Percentiles rank a stretch among this genome's conserved stretches.
Conservation (phyloP, 2,888 invertebrate genomes). For the Euclidia mi region DNA sequence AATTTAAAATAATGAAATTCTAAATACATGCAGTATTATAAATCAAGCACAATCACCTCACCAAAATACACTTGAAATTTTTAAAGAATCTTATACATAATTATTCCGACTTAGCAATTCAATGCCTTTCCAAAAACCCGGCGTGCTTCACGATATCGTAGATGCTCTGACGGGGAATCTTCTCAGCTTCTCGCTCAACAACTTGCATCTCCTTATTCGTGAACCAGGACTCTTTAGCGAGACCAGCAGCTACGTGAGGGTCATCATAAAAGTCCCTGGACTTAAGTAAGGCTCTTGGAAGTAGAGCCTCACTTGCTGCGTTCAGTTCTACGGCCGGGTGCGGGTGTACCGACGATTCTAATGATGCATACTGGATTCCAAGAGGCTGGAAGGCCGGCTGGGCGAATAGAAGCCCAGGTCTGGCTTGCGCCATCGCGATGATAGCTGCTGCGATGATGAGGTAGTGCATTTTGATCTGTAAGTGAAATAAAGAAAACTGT, state of each 20-base stretch:
- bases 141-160: slow-evolving; percentile 94
- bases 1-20: too few relatives aligned
- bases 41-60: too few relatives aligned
- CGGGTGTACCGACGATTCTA: slow-evolving; percentile 77
- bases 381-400: slow-evolving; percentile 78
- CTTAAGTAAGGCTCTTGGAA: slow-evolving; percentile 93
- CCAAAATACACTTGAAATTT: background rate
- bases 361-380: slow-evolving; percentile 86
- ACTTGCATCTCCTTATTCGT: slow-evolving; percentile 94
- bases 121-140: slow-evolving; percentile 89
- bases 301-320: slow-evolving; percentile 92
- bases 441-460: slow-evolving; percentile 72
- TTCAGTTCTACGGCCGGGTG: slow-evolving; percentile 94
- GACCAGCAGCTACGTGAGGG: slow-evolving; percentile 92
- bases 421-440: slow-evolving; percentile 80
- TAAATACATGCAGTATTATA: too few relatives aligned
- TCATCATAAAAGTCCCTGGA: slow-evolving; percentile 93
- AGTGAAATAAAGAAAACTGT: slow-evolving; percentile 5
- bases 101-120: slow-evolving; percentile 15
- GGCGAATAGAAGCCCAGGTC: slow-evolving; percentile 84
- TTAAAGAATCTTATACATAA: background rate
- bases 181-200: slow-evolving; percentile 94
- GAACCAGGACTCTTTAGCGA: slow-evolving; percentile 95
- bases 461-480: slow-evolving; percentile 73
- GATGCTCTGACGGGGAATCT: slow-evolving; percentile 94